Evolutionary conservation across 2,113 vertebrate species (phyloP).

Genomic region (Rhynchomys soricoides): DNA sequence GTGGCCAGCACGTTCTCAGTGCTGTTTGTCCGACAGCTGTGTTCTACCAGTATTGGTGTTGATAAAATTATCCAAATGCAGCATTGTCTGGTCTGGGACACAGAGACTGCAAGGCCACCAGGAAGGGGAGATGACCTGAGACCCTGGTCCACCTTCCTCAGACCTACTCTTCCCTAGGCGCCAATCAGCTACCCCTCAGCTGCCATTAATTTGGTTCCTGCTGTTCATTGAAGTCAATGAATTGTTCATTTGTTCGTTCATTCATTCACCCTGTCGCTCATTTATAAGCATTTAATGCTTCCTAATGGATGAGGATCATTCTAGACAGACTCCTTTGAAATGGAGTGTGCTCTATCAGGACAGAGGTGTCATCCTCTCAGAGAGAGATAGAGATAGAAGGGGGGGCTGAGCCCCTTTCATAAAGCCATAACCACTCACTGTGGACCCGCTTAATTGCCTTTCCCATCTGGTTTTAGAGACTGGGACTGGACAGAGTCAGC

Average conservation of each 20-base stretch:
- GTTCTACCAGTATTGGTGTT: no score
- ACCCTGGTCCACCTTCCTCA: background rate
- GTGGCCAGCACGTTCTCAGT: background rate
- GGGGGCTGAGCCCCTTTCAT: background rate
- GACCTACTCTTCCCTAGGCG: background rate
- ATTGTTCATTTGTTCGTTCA: background rate
- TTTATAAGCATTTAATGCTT: background rate
- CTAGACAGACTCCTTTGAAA: background rate
- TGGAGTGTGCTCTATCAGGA: background rate
- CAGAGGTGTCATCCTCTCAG: background rate
- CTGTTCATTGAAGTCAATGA: background rate
- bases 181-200: background rate
- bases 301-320: background rate
- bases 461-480: background rate
- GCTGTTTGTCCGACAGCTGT: background rate
- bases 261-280: background rate
- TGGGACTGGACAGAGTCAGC: background rate
- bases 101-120: background rate
- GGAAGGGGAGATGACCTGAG: constrained; percentile 1
- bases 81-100: background rate
- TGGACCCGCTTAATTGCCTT: background rate
- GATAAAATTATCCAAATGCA: background rate
- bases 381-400: background rate
- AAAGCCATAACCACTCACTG: background rate
- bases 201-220: no score